Conservation (phyloP, 2,888 invertebrate species). For the Dinocampus coccinellae region DNA sequence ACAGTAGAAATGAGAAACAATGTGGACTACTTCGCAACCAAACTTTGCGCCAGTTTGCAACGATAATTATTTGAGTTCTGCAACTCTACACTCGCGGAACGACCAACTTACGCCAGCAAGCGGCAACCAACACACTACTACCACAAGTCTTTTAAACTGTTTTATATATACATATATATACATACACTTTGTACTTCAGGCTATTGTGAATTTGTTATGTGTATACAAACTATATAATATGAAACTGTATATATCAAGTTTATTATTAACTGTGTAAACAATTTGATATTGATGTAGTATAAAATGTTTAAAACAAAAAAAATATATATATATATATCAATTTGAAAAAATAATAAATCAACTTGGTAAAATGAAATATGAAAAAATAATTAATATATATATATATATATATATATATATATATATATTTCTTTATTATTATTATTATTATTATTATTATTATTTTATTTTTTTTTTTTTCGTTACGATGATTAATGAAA, state of each 20-base stretch:
- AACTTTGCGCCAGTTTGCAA: conserved; percentile 57
- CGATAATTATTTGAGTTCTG: conserved; percentile 63
- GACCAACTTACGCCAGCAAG: conserved; percentile 36
- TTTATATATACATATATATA: background rate
- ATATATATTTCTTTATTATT: background rate
- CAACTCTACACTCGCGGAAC: conserved; percentile 52
- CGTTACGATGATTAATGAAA: conserved; percentile 9
- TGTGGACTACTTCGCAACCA: conserved; percentile 36
- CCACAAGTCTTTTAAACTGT: conserved; percentile 12
- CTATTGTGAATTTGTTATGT: background rate
- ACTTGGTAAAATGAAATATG: too few species aligned
- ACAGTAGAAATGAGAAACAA: conserved; percentile 8
- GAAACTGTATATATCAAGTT: background rate
- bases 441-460: too few species aligned
- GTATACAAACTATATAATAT: conserved; percentile 9
- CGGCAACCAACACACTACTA: conserved; percentile 21
- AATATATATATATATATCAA: background rate
- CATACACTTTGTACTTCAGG: background rate
- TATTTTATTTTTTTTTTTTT: too few species aligned
- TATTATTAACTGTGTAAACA: conserved; percentile 2
- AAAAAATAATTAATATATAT: background rate
- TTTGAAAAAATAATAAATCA: background rate
- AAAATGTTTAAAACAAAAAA: background rate
- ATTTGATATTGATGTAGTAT: background rate
- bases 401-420: background rate